Evolutionary conservation across 2,797 vertebrate genomes (phyloP).

Genomic region (Peromyscus aztecus): DNA sequence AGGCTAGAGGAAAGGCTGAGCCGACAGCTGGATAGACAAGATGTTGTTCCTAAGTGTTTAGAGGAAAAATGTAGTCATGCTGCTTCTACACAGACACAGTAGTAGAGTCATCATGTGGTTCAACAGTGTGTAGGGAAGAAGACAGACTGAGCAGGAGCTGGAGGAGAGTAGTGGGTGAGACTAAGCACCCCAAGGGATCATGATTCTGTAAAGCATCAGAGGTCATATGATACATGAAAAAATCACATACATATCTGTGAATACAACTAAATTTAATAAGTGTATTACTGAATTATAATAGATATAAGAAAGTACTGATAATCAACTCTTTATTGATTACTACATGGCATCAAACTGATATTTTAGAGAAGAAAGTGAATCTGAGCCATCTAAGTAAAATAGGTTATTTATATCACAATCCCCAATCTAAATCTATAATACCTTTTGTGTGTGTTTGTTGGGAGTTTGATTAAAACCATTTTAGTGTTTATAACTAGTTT

Average conservation of each 20-base stretch:
- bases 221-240: not conserved
- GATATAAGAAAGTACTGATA: conserved; percentile 10
- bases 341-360: not conserved
- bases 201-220: not conserved
- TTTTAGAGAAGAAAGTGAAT: conserved; percentile 47
- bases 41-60: not conserved
- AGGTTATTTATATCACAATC: not conserved
- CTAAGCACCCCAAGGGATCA: not conserved
- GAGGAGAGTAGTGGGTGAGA: not conserved
- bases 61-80: not conserved
- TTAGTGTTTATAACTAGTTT: conserved; percentile 38
- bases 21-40: not conserved
- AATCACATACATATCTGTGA: not conserved
- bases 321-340: not conserved
- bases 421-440: not conserved
- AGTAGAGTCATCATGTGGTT: not conserved
- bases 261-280: not conserved
- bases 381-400: not conserved
- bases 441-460: not conserved
- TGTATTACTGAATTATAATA: not conserved
- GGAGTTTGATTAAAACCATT: conserved; percentile 4
- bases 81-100: conserved; percentile 1
- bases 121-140: not conserved
- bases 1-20: not conserved
- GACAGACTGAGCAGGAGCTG: not conserved